Evolutionary conservation across 2,888 invertebrate species (phyloP), one percentile per base, ranked within the genome.

Genomic region (Pseudococcus viburni): DNA sequence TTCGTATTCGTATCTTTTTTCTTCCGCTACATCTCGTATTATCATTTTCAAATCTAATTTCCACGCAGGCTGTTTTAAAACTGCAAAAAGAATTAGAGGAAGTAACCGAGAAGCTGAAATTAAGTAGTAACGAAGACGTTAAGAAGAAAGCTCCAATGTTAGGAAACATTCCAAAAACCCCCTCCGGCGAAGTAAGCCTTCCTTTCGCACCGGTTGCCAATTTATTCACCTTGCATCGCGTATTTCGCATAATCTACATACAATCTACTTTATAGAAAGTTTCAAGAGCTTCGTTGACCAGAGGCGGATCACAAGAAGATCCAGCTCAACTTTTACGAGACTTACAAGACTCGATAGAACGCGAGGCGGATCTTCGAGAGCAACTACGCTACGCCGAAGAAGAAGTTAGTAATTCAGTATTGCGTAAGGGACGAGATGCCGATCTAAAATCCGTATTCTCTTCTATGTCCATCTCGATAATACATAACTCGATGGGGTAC

Each of bases 351-450:
- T 96, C 97, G 1, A 93, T 97, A 89, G 98, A 99, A 92, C 93
- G 98, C 42, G 98, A 99, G 92, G 96, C 97, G 0, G 98, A 99
- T 92, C 93, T 98, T 19, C 94, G 97, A 88, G 98, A 99, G 91
- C 98, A 99, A 91, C 92, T 98, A 15, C 94, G 95, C 90, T 98
- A 97, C 92, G 95, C 98, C 17, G 98, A 98, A 92, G 97, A 98
- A 92, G 98, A 98, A 94, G 96, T 96, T 80, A 88, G 88, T 88
- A 80, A 51, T 64, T 7, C 77, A 51, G 59, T 84, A 80, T 77
- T 55, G 33, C 84, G 22, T 48, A 73, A 64, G 59, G 73, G 48
- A 64, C 39, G 19, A 26, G 46, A 73, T 33, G 73, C 33, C 73
- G 73, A 73, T 85, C 26, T 46, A 88, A 85, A 85, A 59, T 26